phyloP scores from a whole-genome alignment of 2,113 vertebrate species.

The Osmerus eperlanus region DNA sequence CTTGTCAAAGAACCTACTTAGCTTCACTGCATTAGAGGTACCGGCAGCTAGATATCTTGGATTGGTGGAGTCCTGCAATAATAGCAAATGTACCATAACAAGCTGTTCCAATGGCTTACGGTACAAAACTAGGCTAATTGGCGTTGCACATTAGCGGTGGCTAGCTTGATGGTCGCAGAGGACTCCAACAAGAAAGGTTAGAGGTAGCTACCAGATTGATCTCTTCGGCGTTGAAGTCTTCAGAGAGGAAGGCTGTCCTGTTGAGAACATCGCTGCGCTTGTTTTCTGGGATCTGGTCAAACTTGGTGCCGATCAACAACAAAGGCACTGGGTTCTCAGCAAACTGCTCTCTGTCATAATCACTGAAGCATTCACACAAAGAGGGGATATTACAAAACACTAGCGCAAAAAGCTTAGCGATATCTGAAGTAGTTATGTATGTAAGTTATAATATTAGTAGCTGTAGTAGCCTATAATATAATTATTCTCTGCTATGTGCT shows the following conservation, averaged over 20 bases:
- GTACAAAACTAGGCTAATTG: too few species aligned
- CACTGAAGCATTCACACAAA: conserved; percentile 62
- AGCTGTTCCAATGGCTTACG: too few species aligned
- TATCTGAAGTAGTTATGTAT: background rate
- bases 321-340: conserved; percentile 92
- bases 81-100: background rate
- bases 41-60: conserved; percentile 90
- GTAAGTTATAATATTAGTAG: too few species aligned
- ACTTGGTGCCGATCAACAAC: conserved; percentile 93
- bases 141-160: background rate
- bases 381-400: background rate
- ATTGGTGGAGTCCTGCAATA: conserved; percentile 89
- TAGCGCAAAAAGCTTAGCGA: background rate
- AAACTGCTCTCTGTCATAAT: conserved; percentile 95
- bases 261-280: conserved; percentile 91
- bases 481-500: background rate
- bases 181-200: too few species aligned
- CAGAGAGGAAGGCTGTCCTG: conserved; percentile 92
- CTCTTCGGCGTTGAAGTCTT: conserved; percentile 97
- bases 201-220: conserved; percentile 86
- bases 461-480: background rate
- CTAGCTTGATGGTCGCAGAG: too few species aligned
- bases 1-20: conserved; percentile 99
- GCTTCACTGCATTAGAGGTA: conserved; percentile 94
- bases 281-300: conserved; percentile 93